Evolutionary conservation across 2,113 vertebrate species (phyloP).

Genomic region (Cyrtonyx montezumae): DNA sequence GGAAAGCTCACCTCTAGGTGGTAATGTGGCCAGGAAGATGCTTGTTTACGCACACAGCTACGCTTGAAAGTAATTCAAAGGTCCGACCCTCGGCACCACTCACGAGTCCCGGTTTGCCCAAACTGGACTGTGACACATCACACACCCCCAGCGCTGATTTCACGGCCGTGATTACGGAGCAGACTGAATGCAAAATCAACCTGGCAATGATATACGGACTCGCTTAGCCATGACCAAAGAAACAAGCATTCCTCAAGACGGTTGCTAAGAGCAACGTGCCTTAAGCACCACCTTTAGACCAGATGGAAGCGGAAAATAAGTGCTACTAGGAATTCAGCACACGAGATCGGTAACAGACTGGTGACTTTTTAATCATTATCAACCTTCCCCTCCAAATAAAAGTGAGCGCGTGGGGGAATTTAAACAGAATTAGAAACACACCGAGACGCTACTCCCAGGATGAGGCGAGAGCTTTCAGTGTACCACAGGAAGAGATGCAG

Average conservation of each 20-base stretch:
- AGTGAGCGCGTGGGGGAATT: background rate
- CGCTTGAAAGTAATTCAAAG: background rate
- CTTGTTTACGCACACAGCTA: background rate
- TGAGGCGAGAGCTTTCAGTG: background rate
- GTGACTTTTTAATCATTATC: slow-evolving; percentile 46
- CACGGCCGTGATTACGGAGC: background rate
- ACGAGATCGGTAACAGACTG: slow-evolving; percentile 18
- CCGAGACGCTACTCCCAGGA: background rate
- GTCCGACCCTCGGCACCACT: background rate
- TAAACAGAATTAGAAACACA: background rate
- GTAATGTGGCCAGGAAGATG: background rate
- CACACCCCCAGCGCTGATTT: background rate
- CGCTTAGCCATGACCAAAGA: slow-evolving; percentile 66
- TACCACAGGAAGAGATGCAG: background rate
- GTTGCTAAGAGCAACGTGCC: slow-evolving; percentile 87
- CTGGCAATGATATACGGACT: slow-evolving; percentile 12
- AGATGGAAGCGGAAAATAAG: slow-evolving; percentile 56
- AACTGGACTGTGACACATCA: background rate
- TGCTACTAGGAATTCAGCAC: slow-evolving; percentile 47
- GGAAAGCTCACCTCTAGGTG: background rate
- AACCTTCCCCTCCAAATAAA: background rate
- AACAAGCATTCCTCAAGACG: slow-evolving; percentile 76
- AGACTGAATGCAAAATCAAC: slow-evolving; percentile 2
- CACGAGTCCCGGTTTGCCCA: background rate
- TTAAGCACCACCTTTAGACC: slow-evolving; percentile 77